Conservation (phyloP, 2,113 vertebrate species). For the Leptocoma aspasia region DNA sequence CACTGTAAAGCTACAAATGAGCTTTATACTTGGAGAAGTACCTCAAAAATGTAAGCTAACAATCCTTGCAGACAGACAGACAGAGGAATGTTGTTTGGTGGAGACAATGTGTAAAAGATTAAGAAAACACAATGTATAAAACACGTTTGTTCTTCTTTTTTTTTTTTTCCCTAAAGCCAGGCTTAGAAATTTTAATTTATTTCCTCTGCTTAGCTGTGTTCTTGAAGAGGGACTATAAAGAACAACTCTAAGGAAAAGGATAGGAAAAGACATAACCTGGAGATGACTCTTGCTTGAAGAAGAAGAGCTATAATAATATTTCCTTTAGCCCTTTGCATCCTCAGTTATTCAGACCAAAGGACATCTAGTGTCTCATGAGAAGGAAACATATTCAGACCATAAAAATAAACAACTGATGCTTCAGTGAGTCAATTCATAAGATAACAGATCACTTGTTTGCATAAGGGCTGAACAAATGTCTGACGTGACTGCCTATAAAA, state of each 20-base stretch:
- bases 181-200: not conserved
- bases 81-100: not conserved
- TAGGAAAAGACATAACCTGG: not conserved
- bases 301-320: not conserved
- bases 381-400: not conserved
- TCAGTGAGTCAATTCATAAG: not conserved
- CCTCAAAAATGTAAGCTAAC: not conserved
- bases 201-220: not conserved
- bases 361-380: not conserved
- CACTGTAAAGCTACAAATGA: not conserved
- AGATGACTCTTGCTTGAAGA: not conserved
- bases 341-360: not conserved
- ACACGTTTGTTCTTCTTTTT: accelerated
- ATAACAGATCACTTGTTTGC: not conserved
- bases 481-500: not conserved
- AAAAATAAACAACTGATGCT: not conserved
- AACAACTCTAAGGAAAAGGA: not conserved
- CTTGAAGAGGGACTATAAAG: not conserved
- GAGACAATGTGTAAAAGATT: not conserved
- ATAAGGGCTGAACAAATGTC: not conserved
- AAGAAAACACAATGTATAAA: not conserved
- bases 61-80: not conserved
- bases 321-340: not conserved
- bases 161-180: not conserved
- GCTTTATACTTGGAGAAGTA: not conserved